Percentiles rank a stretch among this genome's conserved stretches.
phyloP scores from a whole-genome alignment of 2,113 vertebrate genomes.

The Pedionomus torquatus region DNA sequence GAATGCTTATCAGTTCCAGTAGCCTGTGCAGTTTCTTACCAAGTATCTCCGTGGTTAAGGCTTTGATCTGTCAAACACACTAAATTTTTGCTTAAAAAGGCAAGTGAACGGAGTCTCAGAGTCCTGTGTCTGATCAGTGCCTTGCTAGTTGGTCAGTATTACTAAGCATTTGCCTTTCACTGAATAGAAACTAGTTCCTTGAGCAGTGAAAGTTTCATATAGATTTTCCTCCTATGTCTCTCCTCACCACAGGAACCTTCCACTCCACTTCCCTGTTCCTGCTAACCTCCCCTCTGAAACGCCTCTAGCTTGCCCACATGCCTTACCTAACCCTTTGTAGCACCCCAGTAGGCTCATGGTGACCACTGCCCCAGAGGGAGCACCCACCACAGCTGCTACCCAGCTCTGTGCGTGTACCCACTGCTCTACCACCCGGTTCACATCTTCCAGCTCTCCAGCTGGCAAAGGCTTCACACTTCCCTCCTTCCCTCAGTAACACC shows the following conservation, averaged over 20 bases:
- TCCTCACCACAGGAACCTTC: not conserved
- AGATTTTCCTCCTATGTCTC: not conserved
- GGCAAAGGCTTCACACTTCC: not conserved
- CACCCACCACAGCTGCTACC: accelerated
- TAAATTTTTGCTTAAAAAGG: not conserved
- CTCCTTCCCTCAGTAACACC: not conserved
- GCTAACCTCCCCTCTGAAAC: not conserved
- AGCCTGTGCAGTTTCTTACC: not conserved
- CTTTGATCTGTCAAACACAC: not conserved
- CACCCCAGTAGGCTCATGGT: not conserved
- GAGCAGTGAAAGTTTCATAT: not conserved
- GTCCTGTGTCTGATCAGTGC: not conserved
- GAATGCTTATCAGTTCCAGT: not conserved
- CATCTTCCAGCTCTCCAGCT: not conserved
- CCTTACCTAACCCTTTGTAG: too few relatives aligned
- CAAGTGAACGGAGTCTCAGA: not conserved
- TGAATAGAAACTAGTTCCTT: not conserved
- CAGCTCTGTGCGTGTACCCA: too few relatives aligned
- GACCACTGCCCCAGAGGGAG: not conserved
- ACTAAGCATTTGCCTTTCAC: not conserved
- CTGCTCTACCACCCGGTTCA: not conserved
- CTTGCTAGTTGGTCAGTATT: not conserved
- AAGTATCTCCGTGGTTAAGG: not conserved
- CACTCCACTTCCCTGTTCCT: not conserved
- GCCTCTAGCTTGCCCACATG: not conserved